phyloP scores from a whole-genome alignment of 2,113 vertebrate species.

The Cynopterus brachyotis region DNA sequence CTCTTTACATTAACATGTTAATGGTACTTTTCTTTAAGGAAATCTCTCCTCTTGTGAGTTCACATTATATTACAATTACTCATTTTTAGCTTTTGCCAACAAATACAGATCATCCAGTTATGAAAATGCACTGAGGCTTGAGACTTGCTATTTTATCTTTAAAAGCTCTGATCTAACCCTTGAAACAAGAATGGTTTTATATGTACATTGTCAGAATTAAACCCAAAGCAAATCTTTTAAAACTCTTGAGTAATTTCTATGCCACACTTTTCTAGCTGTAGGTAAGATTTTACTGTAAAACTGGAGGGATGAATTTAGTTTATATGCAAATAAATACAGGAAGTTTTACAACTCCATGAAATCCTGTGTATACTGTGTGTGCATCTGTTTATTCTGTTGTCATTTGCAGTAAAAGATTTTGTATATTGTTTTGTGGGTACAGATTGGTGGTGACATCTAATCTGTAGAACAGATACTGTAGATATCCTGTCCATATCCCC shows the following conservation, averaged over 20 bases:
- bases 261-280: not conserved
- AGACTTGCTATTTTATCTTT: conserved; percentile 27
- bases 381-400: not conserved
- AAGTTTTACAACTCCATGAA: not conserved
- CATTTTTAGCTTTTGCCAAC: conserved; percentile 20
- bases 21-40: conserved; percentile 37
- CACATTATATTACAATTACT: conserved; percentile 27
- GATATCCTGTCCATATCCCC: not conserved
- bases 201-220: not conserved
- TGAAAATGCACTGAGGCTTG: conserved; percentile 33
- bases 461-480: not conserved
- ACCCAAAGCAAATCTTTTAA: conserved; percentile 19
- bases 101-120: conserved; percentile 31
- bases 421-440: not conserved
- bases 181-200: conserved; percentile 29
- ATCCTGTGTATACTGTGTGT: not conserved
- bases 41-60: conserved; percentile 16
- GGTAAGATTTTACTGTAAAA: not conserved
- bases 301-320: not conserved
- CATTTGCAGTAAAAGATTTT: not conserved
- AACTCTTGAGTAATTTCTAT: not conserved
- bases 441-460: not conserved
- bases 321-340: not conserved
- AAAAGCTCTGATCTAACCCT: conserved; percentile 20
- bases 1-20: conserved; percentile 29